These are phyloP conservation scores for Phrynocephalus versicolor DNA, from an alignment of 2,113 vertebrate genomes.

Conservation along the genomic window DNA sequence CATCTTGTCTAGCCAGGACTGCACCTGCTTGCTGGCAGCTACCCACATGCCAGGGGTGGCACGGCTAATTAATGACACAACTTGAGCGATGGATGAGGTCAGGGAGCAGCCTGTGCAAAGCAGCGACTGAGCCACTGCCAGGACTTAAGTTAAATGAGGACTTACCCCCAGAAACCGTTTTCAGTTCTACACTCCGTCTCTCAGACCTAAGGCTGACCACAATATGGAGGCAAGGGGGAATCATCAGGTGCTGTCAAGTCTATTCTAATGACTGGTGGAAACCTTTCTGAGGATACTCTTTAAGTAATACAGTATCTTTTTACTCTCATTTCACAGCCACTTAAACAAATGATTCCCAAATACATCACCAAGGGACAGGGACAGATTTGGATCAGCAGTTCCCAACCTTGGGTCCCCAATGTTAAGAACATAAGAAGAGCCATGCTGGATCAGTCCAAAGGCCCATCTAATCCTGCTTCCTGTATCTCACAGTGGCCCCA, in stretches of 20 bases:
- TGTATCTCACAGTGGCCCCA: too few species aligned
- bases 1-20: background rate
- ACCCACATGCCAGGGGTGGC: conserved; percentile 5
- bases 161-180: background rate
- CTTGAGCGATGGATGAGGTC: background rate
- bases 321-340: background rate
- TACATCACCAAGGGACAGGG: background rate
- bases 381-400: background rate
- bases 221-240: background rate
- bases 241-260: too few species aligned
- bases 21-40: conserved; percentile 22
- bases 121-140: background rate
- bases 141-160: background rate
- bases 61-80: conserved; percentile 21
- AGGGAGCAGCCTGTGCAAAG: background rate
- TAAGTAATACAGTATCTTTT: background rate
- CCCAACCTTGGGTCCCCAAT: too few species aligned
- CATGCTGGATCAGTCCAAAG: too few species aligned
- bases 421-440: too few species aligned
- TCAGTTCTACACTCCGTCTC: background rate
- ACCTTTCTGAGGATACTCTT: too few species aligned
- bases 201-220: background rate
- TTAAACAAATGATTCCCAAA: background rate
- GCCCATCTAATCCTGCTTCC: too few species aligned
- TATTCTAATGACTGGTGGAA: too few species aligned